Evolutionary conservation across 2,797 vertebrate genomes (phyloP), one percentile per base, ranked within the genome.

Genomic region (Menidia menidia): DNA sequence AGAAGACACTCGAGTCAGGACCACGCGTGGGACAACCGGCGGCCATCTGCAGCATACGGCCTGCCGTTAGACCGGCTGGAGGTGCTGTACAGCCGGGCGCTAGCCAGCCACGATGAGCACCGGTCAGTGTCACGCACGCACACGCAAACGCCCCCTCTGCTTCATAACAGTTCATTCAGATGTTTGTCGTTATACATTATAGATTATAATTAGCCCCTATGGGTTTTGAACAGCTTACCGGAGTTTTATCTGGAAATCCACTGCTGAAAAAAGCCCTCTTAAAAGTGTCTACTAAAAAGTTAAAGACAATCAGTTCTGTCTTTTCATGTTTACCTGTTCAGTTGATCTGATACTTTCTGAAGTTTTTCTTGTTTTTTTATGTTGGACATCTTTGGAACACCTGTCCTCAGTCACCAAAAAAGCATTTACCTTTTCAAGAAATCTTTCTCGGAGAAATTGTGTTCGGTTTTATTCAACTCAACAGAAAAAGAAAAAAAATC

Each of bases 1-100:
- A 92, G 92, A 76, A 89, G 91, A 60, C 93, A 95, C 16, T 88
- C 90, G 3, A 61, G 62, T 25, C 76, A 92, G 51, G 96, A 96
- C 19, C 70, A 43, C 0, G 64, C 77, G 9, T 70, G 19, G 1
- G 73, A 88, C 32, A 6, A 39, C 3, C 67, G 78, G 0, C 64
- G 83, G 3, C 35, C 3, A 3, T 59, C 82, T 11, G 32, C 19
- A 3, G 10, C 50, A 0, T 60, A 78, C 0, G 44, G 51, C 16
- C 61, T 90, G 54, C 82, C 88, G 0, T 84, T 88, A 30, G 87
- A 90, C 7, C 92, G 89, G 14, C 87, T 95, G 32, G 92, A 95
- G 14, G 80, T 71, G 2, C 72, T 88, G 1, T 74, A 92, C 76
- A 86, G 72, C 13, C 90, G 82, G 57, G 94, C 95, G 0, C 89